Evolutionary conservation across 2,113 vertebrate genomes (phyloP).

Genomic region (Chrysemys picta): DNA sequence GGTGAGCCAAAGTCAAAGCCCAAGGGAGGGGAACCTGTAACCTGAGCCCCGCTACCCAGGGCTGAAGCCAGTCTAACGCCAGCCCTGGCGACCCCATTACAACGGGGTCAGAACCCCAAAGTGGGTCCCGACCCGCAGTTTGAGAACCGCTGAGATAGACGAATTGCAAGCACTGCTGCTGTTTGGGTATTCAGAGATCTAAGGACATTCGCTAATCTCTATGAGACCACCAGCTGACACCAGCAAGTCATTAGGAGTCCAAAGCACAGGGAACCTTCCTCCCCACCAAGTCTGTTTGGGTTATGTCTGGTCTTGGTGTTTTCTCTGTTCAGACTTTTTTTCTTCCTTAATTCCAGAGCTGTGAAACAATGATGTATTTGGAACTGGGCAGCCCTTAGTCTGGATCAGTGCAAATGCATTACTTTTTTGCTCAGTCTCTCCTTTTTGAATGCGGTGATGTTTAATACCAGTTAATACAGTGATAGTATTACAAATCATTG

Average conservation of each 20-base stretch:
- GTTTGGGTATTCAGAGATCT: background rate
- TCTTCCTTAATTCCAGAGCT: background rate
- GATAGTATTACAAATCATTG: background rate
- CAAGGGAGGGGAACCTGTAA: too few relatives aligned
- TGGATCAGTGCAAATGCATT: background rate
- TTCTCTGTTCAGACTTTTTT: accelerated
- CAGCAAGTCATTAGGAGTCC: background rate
- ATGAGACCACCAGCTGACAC: background rate
- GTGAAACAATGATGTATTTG: background rate
- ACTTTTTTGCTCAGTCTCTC: background rate
- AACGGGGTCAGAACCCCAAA: too few relatives aligned
- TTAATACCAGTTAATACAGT: background rate
- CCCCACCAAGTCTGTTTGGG: accelerated
- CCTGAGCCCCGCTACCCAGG: too few relatives aligned
- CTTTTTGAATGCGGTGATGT: background rate
- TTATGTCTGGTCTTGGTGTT: background rate
- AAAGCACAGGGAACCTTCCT: background rate
- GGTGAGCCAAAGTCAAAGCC: too few relatives aligned
- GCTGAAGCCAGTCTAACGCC: too few relatives aligned
- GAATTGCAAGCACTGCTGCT: background rate
- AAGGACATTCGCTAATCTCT: background rate
- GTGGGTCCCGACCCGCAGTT: too few relatives aligned
- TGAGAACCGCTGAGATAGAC: background rate
- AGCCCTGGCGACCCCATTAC: too few relatives aligned
- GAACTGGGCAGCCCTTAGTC: background rate